Percentiles rank a stretch among this genome's conserved stretches.
These are phyloP conservation scores for Hirtodrosophila trivittata DNA, from an alignment of 2,888 invertebrate genomes.

Conservation along the genomic window DNA sequence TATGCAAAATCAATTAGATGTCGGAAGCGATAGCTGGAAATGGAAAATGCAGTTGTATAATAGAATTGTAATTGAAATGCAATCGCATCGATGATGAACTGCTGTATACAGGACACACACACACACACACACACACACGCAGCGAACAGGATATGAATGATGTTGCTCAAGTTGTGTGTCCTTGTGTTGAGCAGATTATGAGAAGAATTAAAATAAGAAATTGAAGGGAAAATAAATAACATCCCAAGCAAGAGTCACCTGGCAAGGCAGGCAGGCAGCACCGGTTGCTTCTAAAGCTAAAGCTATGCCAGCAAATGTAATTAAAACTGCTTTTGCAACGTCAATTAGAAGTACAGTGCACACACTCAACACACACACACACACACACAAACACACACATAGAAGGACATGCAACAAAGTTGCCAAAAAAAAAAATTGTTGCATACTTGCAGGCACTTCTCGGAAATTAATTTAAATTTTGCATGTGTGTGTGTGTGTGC, in stretches of 20 bases:
- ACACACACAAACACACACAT: conserved; percentile 1
- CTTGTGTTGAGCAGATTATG: conserved; percentile 7
- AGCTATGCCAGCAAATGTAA: conserved; percentile 61
- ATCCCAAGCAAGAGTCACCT: too few relatives aligned
- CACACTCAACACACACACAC: conserved; percentile 10
- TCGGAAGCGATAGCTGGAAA: conserved; percentile 1
- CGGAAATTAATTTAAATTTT: conserved; percentile 64
- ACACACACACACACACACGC: conserved; percentile 1
- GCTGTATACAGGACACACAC: background rate
- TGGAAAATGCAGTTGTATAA: conserved; percentile 38
- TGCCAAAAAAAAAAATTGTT: conserved; percentile 53
- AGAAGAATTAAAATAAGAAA: background rate
- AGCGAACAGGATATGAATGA: background rate
- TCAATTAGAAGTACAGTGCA: conserved; percentile 64
- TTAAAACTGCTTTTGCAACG: conserved; percentile 72
- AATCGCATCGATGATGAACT: conserved; percentile 34
- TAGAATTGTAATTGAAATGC: conserved; percentile 52
- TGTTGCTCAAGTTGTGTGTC: conserved; percentile 16
- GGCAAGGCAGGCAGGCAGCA: background rate
- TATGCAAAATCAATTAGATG: conserved; percentile 66
- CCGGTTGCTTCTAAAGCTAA: conserved; percentile 3
- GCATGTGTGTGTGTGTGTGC: conserved; percentile 19
- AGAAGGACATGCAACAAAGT: conserved; percentile 29
- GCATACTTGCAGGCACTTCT: conserved; percentile 69
- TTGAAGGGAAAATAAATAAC: too few relatives aligned